phyloP scores from a whole-genome alignment of 2,888 invertebrate species.

The Cartodere bifasciata region DNA sequence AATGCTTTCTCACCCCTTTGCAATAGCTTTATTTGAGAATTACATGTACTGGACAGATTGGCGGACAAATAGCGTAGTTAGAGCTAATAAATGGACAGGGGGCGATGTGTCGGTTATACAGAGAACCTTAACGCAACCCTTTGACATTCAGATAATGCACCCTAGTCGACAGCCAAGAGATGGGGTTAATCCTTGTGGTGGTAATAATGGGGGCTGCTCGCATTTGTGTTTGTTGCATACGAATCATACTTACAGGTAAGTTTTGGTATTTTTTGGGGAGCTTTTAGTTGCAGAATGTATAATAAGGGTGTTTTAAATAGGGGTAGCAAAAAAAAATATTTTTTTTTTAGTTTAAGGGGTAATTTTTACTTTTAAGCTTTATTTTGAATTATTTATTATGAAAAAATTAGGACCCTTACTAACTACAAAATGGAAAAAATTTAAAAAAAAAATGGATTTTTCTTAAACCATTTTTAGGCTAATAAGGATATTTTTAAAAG shows the following conservation, averaged over 20 bases:
- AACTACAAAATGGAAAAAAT: too few relatives aligned
- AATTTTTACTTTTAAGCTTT: too few relatives aligned
- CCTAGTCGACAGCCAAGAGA: slow-evolving; percentile 58
- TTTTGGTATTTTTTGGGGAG: too few relatives aligned
- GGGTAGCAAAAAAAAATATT: too few relatives aligned
- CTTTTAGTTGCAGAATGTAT: too few relatives aligned
- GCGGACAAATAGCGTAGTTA: slow-evolving; percentile 73
- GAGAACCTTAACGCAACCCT: slow-evolving; percentile 75
- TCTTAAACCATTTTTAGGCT: too few relatives aligned
- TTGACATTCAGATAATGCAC: slow-evolving; percentile 77
- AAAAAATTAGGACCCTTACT: too few relatives aligned
- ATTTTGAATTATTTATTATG: too few relatives aligned
- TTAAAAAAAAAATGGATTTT: too few relatives aligned
- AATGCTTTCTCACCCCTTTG: slow-evolving; percentile 76
- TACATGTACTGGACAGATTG: slow-evolving; percentile 92
- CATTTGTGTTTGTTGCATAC: slow-evolving; percentile 67
- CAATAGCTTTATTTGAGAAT: slow-evolving; percentile 73
- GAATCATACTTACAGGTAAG: slow-evolving; percentile 44
- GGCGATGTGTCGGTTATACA: slow-evolving; percentile 66
- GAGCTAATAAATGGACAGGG: slow-evolving; percentile 82
- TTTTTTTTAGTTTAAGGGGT: too few relatives aligned
- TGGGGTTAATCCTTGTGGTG: slow-evolving; percentile 52
- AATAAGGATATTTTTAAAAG: too few relatives aligned
- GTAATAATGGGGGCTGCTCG: slow-evolving; percentile 62
- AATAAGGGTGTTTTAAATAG: too few relatives aligned